Conservation (phyloP, 2,888 invertebrate species). For the Hemaris fuciformis region DNA sequence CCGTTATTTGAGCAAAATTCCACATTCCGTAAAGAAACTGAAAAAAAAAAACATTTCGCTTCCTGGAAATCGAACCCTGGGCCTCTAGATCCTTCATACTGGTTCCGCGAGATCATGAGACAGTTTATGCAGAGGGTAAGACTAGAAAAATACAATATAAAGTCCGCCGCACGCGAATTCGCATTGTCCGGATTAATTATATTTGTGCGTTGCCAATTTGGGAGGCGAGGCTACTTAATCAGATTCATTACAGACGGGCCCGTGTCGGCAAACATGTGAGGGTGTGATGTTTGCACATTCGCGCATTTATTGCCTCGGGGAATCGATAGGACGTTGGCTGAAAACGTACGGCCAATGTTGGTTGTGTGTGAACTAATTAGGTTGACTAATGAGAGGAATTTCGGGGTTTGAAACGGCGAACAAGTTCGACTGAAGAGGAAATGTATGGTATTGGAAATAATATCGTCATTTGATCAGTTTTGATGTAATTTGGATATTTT, state of each 20-base stretch:
- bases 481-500: too few relatives aligned
- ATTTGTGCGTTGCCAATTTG: constrained; percentile 45
- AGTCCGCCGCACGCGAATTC: background rate
- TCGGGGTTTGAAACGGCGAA: too few relatives aligned
- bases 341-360: background rate
- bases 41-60: too few relatives aligned
- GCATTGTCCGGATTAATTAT: constrained; percentile 30
- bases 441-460: too few relatives aligned
- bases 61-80: too few relatives aligned
- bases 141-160: background rate
- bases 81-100: too few relatives aligned
- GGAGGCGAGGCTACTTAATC: constrained; percentile 71
- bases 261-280: constrained; percentile 53
- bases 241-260: constrained; percentile 66
- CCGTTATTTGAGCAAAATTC: too few relatives aligned
- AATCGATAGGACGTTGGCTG: constrained; percentile 41
- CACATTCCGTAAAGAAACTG: too few relatives aligned
- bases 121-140: too few relatives aligned
- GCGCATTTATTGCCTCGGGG: constrained; percentile 31
- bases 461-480: too few relatives aligned
- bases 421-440: too few relatives aligned
- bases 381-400: background rate
- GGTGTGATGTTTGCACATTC: constrained; percentile 36
- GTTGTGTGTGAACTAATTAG: background rate
- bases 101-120: too few relatives aligned